These are phyloP conservation scores for Rhinophrynus dorsalis DNA, from an alignment of 2,797 vertebrate genomes.

Conservation along the genomic window DNA sequence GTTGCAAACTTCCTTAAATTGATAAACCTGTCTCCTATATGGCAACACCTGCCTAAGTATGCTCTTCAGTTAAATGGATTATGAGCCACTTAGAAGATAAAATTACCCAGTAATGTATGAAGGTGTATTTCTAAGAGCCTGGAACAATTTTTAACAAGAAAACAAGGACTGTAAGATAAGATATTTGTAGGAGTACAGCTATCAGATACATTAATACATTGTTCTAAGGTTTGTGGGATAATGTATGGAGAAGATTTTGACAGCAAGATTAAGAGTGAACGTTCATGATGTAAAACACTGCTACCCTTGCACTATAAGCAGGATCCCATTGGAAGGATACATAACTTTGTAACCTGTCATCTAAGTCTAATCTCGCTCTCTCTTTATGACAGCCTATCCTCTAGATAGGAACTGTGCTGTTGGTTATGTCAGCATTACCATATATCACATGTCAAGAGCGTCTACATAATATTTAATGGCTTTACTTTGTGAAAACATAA, in stretches of 20 bases:
- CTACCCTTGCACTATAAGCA: not conserved
- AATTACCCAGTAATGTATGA: not conserved
- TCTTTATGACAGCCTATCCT: not conserved
- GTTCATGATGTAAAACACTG: slow-evolving; percentile 1
- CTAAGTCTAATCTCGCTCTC: not conserved
- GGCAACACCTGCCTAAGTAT: too few relatives aligned
- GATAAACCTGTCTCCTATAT: too few relatives aligned
- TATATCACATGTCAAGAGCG: not conserved
- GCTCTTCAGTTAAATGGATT: too few relatives aligned
- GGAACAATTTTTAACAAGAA: not conserved
- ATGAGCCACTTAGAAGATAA: too few relatives aligned
- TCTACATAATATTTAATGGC: slow-evolving; percentile 6
- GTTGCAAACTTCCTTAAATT: too few relatives aligned
- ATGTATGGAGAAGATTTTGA: not conserved
- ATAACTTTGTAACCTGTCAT: not conserved
- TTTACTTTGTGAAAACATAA: too few relatives aligned
- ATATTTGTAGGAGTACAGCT: not conserved
- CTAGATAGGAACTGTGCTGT: not conserved
- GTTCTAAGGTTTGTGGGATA: not conserved
- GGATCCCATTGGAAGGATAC: not conserved
- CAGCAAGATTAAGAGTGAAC: not conserved
- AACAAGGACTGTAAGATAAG: not conserved
- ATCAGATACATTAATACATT: not conserved
- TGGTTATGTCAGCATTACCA: not conserved
- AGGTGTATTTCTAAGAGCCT: not conserved